A percentile compares a stretch with the other conserved stretches of the same genome.
phyloP scores from a whole-genome alignment of 2,113 vertebrate genomes.

The Sander vitreus region DNA sequence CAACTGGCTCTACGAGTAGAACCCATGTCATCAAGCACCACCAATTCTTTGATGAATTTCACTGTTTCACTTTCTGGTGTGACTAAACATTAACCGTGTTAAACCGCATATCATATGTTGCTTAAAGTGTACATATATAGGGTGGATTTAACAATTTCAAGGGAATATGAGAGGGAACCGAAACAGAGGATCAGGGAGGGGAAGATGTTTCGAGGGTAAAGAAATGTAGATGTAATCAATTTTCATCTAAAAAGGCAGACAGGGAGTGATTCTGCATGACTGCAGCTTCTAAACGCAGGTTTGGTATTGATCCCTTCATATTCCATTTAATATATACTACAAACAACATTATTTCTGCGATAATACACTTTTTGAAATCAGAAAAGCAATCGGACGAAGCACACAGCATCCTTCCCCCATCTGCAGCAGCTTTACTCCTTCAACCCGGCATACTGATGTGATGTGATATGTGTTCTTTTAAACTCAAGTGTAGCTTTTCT shows the following conservation, averaged over 20 bases:
- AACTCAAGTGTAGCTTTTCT: background rate
- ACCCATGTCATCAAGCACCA: no score
- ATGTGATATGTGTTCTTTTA: constrained; percentile 1
- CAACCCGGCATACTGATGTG: constrained; percentile 2
- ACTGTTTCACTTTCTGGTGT: no score
- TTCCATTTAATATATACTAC: background rate
- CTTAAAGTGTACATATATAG: no score
- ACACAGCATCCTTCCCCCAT: background rate
- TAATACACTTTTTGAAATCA: background rate
- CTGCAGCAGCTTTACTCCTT: constrained; percentile 49
- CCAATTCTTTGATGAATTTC: no score
- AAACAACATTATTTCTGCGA: background rate
- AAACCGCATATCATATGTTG: no score
- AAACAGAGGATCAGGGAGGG: background rate
- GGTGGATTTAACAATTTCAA: no score
- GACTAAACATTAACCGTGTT: no score
- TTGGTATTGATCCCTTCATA: background rate
- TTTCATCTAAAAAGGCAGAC: background rate
- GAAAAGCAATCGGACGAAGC: background rate
- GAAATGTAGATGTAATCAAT: background rate
- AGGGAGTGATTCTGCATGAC: background rate
- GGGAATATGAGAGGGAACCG: background rate
- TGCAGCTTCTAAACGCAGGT: background rate
- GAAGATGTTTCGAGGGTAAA: background rate
- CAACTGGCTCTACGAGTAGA: no score